Percentiles rank a stretch among this genome's conserved stretches.
Evolutionary conservation across 2,113 vertebrate species (phyloP).

Genomic region (Stomatorhinus ivindoensis): DNA sequence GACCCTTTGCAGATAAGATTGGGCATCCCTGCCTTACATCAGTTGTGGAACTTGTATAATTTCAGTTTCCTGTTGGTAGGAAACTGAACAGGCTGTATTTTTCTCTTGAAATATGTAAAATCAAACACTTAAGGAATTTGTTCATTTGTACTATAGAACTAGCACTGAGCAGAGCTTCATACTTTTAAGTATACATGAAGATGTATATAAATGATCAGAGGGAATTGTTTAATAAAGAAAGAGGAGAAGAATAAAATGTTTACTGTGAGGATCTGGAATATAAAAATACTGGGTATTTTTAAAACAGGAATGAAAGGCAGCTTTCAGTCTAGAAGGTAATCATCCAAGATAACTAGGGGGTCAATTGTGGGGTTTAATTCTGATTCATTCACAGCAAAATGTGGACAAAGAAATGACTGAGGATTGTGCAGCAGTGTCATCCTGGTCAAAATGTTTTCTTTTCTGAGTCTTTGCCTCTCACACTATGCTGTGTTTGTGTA

Average conservation of each 20-base stretch:
- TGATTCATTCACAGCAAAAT: background rate
- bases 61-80: background rate
- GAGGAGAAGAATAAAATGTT: background rate
- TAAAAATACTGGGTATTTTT: background rate
- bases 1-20: too few species aligned
- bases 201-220: background rate
- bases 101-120: background rate
- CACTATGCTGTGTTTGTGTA: constrained; percentile 38
- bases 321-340: background rate
- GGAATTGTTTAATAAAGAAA: background rate
- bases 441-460: background rate
- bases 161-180: background rate
- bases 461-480: background rate
- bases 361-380: background rate
- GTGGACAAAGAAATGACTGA: background rate
- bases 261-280: background rate
- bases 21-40: too few species aligned
- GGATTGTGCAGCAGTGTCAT: background rate
- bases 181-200: background rate
- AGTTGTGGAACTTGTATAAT: background rate
- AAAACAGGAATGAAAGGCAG: background rate
- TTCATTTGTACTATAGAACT: background rate
- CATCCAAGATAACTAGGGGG: background rate
- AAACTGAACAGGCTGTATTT: background rate
- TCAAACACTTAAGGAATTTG: background rate